Evolutionary conservation across 2,797 vertebrate species (phyloP), one percentile per base, ranked within the genome.

Genomic region (Myotis daubentonii): DNA sequence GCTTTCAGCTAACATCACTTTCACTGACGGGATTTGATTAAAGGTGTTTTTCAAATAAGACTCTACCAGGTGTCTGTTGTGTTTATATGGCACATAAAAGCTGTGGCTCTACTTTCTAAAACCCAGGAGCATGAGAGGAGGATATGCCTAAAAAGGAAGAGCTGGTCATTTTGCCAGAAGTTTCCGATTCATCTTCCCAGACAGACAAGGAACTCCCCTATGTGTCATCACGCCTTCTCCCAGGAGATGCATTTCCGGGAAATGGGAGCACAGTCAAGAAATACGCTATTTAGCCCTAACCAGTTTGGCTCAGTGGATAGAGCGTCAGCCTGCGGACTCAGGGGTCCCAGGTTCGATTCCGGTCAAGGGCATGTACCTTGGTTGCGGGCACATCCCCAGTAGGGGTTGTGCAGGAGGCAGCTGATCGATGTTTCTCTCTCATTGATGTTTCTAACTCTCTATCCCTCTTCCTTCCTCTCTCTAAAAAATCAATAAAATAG

Each of bases 1-100:
- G 65, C 57, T 85, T 75, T 85, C 38, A 44, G 30, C 57, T 70
- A 79, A 79, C 36, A 60, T 30, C 62, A 62, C 60, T 84, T 78
- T 25, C 84, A 25, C 38, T 78, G 72, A 11, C 79, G 17, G 25
- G 51, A 62, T 71, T 84, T 55, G 66, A 57, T 53, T 74, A 83
- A 86, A 44, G 11, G 47, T 51, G n/a, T 79, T 80, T 86, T 33
- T 83, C 30, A 20, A 86, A 57, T 36, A 72, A 78, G 44, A 68
- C 44, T 66, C 87, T 84, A 28, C 36, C 70, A 75, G 53, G 62
- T 55, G 47, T 81, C 36, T 36, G 25, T 1, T 66, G 8, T 60
- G 51, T 17, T 62, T 41, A 49, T 17, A 30, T 16, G 10, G 23
- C 30, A 84, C 28, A 33, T 12, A 66, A 51, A 66, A 68, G 22